Conservation (phyloP, 2,113 vertebrate species). For the Nannobrachium achirus region DNA sequence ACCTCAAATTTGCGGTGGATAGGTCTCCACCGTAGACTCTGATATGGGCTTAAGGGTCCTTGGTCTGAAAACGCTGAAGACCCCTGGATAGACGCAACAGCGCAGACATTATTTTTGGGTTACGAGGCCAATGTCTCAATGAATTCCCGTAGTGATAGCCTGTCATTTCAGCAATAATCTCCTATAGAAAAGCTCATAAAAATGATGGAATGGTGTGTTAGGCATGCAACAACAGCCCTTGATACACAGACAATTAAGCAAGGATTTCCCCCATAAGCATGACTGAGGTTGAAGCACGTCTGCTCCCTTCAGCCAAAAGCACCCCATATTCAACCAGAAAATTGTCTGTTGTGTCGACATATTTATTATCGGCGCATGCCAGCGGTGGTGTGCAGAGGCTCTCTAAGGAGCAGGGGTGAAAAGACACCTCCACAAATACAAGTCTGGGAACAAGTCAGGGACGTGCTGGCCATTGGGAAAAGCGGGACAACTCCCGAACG, state of each 20-base stretch:
- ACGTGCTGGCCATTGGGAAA: no score
- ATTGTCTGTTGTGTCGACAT: constrained; percentile 26
- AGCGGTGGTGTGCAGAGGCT: constrained; percentile 6
- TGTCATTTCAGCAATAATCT: constrained; percentile 39
- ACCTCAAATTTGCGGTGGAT: no score
- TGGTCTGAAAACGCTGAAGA: no score
- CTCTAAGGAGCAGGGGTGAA: constrained; percentile 2
- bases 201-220: constrained; percentile 30
- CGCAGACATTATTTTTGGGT: constrained; percentile 60
- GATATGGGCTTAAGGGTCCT: no score
- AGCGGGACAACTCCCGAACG: no score
- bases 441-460: no score
- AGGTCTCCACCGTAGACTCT: no score
- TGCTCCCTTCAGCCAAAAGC: not conserved
- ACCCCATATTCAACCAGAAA: constrained; percentile 25
- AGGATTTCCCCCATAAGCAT: constrained; percentile 35
- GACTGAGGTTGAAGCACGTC: not conserved
- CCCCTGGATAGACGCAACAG: no score
- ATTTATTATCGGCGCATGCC: constrained; percentile 41
- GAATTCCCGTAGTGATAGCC: constrained; percentile 42
- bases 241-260: constrained; percentile 23
- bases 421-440: no score
- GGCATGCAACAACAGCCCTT: constrained; percentile 18
- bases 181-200: constrained; percentile 31
- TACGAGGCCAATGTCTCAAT: constrained; percentile 57